Conservation (phyloP, 2,113 vertebrate genomes). For the Phalacrocorax aristotelis region DNA sequence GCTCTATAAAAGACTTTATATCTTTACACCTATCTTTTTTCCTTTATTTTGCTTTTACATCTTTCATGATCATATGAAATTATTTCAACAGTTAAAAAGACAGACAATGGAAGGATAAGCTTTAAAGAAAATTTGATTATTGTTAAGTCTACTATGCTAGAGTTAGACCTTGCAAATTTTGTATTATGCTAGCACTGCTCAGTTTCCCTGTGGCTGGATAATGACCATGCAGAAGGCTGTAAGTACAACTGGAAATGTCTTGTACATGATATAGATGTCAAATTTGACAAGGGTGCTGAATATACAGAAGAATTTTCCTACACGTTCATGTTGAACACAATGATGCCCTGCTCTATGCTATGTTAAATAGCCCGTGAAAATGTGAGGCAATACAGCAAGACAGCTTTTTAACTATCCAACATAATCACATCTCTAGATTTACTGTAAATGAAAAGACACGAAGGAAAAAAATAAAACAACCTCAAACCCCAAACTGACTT, state of each 20-base stretch:
- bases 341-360: background rate
- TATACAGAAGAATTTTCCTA: background rate
- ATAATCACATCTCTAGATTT: background rate
- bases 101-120: background rate
- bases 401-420: background rate
- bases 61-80: background rate
- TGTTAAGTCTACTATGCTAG: background rate
- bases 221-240: background rate
- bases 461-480: too few species aligned
- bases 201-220: background rate
- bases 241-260: background rate
- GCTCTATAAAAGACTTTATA: background rate
- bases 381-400: background rate
- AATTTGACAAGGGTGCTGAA: background rate
- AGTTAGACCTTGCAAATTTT: background rate
- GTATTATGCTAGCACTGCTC: background rate
- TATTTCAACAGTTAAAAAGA: background rate
- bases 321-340: fast-evolving
- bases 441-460: background rate
- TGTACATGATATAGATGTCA: background rate
- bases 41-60: background rate
- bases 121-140: background rate
- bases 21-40: too few species aligned
- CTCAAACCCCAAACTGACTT: background rate
- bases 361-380: background rate